Base-by-base conservation (phyloP, 2,797 vertebrate genomes). In the Gastrophryne carolinensis region DNA sequence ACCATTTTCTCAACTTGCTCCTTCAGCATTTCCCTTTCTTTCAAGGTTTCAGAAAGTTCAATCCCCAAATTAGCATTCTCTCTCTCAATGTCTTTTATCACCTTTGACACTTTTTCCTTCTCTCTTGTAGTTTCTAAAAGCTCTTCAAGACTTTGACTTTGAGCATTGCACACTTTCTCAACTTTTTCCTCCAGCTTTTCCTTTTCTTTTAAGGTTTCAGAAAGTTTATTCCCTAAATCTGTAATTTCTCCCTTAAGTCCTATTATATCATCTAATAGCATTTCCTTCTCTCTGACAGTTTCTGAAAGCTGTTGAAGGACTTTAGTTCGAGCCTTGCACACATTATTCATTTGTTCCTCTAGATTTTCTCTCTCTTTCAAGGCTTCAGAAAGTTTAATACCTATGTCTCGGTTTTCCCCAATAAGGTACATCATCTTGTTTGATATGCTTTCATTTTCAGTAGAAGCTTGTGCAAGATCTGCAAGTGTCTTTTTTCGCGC, bases 271-370 rank as follows among this genome's bases (percentile, higher is more conserved):
- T 37, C 17, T 7, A 23, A 19, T 3, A 49, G 5, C 24, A 4
- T 52, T 13, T 52, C 54, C 11, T 52, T 68, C 17, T 68, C 54
- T 61, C 32, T 29, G 39, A 75, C 5, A 32, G 35, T 29, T 24
- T 32, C 19, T 23, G 41, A 39, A 52, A 67, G 53, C 1, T 29
- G 11, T 13, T 75, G n/a, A n/a, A n/a, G n/a, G n/a, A n/a, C n/a
- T n/a, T n/a, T n/a, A n/a, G n/a, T n/a, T n/a, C n/a, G n/a, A n/a
- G n/a, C n/a, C n/a, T n/a, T n/a, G n/a, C n/a, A n/a, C n/a, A n/a
- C n/a, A n/a, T n/a, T n/a, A n/a, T n/a, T n/a, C n/a, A n/a, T n/a
- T n/a, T n/a, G n/a, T n/a, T n/a, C n/a, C n/a, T n/a, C n/a, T n/a
- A n/a, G n/a, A n/a, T n/a, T n/a, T n/a, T n/a, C n/a, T n/a, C n/a